These are phyloP conservation scores for Liolophura sinensis DNA, from an alignment of 1,140 invertebrate species.

Conservation along the genomic window DNA sequence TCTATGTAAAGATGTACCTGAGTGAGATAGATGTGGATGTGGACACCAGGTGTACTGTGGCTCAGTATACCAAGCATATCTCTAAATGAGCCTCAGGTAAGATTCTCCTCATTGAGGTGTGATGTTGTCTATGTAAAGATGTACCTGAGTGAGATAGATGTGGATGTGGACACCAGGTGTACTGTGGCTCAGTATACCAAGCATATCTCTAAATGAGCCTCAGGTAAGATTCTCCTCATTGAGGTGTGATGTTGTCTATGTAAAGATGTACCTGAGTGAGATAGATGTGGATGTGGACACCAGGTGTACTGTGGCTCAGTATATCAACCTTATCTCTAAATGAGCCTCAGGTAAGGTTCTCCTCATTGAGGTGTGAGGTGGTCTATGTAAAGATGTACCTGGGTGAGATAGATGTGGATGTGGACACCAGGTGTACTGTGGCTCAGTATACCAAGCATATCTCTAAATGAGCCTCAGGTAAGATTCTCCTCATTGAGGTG, in stretches of 20 bases:
- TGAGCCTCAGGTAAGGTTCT: conserved; percentile 81
- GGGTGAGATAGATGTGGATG: conserved; percentile 68
- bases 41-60: conserved; percentile 83
- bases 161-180: conserved; percentile 70
- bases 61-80: conserved; percentile 95
- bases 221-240: conserved; percentile 69
- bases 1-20: no score
- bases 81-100: conserved; percentile 85
- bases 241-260: neutral
- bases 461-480: conserved; percentile 83
- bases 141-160: neutral
- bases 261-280: conserved; percentile 22
- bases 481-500: conserved; percentile 58
- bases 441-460: conserved; percentile 96
- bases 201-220: conserved; percentile 87
- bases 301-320: conserved; percentile 95
- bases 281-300: conserved; percentile 47
- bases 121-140: no score
- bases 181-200: conserved; percentile 96
- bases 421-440: conserved; percentile 95
- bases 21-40: conserved; percentile 43
- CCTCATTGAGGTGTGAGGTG: neutral
- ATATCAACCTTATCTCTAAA: conserved; percentile 90
- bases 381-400: neutral
- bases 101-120: conserved; percentile 49